Base-by-base conservation (phyloP, 2,888 invertebrate genomes). In the Ornithoptera priamus region DNA sequence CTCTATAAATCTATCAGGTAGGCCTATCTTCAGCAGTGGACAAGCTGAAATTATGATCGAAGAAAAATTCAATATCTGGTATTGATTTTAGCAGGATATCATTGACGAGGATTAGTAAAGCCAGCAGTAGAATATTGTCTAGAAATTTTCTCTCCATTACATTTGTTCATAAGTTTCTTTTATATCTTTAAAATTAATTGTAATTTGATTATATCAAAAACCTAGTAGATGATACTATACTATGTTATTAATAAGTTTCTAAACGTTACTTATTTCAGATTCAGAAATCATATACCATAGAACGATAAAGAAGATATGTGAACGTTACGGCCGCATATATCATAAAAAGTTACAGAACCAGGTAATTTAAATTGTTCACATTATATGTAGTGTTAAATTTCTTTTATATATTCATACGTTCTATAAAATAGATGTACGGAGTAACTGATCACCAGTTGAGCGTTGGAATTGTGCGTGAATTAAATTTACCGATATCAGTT, bases 401-500 rank as follows among this genome's bases (percentile, higher is more conserved):
- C 4, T 57, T 63, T 63, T 39, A 36, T 64, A n/a, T 36, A 24
- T 4, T 53, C 1, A 46, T 22, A 7, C n/a, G 12, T 42, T 62
- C 6, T n/a, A 42, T 61, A 57, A 62, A 22, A 66, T 73, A 89
- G 89, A 73, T 84, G 70, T 81, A 79, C 42, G 90, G 89, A 0
- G 77, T 72, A 0, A 88, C 89, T 0, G 87, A 89, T 69, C 73
- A 73, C 0, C 77, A 84, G 42, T 89, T 94, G 0, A 93, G 94
- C 7, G 78, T 79, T 72, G 92, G 92, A 1, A 89, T 95, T 4
- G 89, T 94, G 0, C 78, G 83, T 8, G 93, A 94, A 72, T 83
- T 95, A 70, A 88, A 93, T 2, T 81, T 97, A 60, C 95, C 96
- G 0, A 85, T 96, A 17, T 92, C 94, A 0, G 85, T 88, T 0